These are phyloP conservation scores for Saxidomus purpurata DNA, from an alignment of 1,140 invertebrate species.

Conservation along the genomic window DNA sequence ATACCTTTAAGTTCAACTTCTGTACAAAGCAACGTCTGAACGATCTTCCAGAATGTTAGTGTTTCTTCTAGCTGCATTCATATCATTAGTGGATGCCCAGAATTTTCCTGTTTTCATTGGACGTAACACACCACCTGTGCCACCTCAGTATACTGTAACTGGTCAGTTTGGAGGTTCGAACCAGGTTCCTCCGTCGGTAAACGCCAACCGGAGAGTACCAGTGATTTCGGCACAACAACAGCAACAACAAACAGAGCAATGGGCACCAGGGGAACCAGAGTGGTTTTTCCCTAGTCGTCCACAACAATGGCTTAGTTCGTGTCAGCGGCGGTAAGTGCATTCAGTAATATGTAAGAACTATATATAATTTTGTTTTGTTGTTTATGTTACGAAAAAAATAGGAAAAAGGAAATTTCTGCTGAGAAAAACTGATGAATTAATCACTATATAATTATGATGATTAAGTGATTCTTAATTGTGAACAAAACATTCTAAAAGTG, in stretches of 20 bases:
- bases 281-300: conserved; percentile 27
- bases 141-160: not conserved
- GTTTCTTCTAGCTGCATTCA: not conserved
- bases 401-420: too few species aligned
- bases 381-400: too few species aligned
- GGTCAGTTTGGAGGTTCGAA: not conserved
- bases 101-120: conserved; percentile 52
- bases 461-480: too few species aligned
- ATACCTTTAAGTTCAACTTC: not conserved
- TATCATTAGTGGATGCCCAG: not conserved
- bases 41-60: not conserved
- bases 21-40: too few species aligned
- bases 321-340: conserved; percentile 39
- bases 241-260: conserved; percentile 12
- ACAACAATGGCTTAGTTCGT: conserved; percentile 24
- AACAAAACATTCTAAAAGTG: too few species aligned
- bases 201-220: not conserved
- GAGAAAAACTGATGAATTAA: too few species aligned
- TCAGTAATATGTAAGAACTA: too few species aligned
- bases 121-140: conserved; percentile 44
- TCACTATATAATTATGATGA: too few species aligned
- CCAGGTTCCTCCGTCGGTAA: not conserved
- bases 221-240: not conserved
- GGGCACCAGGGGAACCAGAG: conserved; percentile 48
- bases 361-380: too few species aligned